phyloP scores from a whole-genome alignment of 1,140 invertebrate species.

The Tetraneura akinire region DNA sequence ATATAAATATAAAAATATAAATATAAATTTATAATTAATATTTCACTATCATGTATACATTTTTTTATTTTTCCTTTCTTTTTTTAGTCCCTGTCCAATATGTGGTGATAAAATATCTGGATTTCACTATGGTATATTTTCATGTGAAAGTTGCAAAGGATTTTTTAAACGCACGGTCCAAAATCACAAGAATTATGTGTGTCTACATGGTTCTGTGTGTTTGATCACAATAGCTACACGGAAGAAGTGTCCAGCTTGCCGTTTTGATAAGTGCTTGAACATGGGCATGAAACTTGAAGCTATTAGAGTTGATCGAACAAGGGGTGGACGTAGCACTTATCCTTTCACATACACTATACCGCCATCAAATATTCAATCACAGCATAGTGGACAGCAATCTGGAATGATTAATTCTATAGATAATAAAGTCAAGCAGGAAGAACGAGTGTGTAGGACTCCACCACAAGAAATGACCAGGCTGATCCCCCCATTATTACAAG shows the following conservation, averaged over 20 bases:
- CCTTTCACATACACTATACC: conserved; percentile 88
- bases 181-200: conserved; percentile 96
- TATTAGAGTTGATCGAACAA: conserved; percentile 89
- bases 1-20: too few species aligned
- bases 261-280: conserved; percentile 94
- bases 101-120: conserved; percentile 94
- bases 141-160: conserved; percentile 96
- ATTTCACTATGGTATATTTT: conserved; percentile 95
- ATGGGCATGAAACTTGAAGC: conserved; percentile 98
- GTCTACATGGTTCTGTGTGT: conserved; percentile 86
- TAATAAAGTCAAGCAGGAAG: conserved; percentile 54
- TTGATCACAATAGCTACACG: conserved; percentile 87
- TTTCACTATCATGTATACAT: not conserved
- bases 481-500: conserved; percentile 64
- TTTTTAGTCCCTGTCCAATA: conserved; percentile 83
- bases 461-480: conserved; percentile 54
- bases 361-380: conserved; percentile 59
- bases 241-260: conserved; percentile 95
- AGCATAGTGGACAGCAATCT: conserved; percentile 46
- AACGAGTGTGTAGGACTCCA: conserved; percentile 40
- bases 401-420: conserved; percentile 25
- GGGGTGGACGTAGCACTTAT: conserved; percentile 93
- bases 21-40: not conserved
- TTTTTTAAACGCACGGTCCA: conserved; percentile 98
- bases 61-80: too few species aligned